Base-by-base conservation (phyloP, 2,113 vertebrate species). In the Aldabrachelys gigantea region DNA sequence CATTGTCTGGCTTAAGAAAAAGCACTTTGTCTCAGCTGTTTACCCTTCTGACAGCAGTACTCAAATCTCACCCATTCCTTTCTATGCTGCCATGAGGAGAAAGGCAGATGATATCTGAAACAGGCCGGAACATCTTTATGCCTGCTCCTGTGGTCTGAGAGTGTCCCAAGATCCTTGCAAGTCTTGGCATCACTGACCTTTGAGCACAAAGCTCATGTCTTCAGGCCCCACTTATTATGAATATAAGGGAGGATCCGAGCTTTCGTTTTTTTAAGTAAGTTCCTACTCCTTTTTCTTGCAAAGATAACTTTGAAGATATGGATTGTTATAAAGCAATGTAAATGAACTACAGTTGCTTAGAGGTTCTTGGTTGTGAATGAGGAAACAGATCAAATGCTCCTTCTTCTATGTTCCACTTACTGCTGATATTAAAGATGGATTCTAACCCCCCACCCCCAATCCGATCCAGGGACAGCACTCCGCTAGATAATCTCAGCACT, bases 181-280 rank as follows among this genome's bases (percentile, higher is more conserved):
- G 92, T 89, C 2, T 85, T 0, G 0, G 50, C 47, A 57, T 0
- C 76, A 17, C 25, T 6, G 81, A 52, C 19, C n/a, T n/a, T 49
- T 82, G n/a, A n/a, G 24, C 24, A 53, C 78, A 27, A 5, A 81
- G 21, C 59, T 10, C 1, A 5, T 19, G 38, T 50, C n/a, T 38
- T 14, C 5, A 27, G 52, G 47, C 19, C 19, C 5, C 4, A 44
- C 44, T 80, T 62, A 59, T 27, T 79, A 31, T 22, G 16, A 80
- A 80, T 56, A 31, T 35, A 38, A 90, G 90, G 84, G 84, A 87
- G 3, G 81, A 82, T 1, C 2, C 54, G 50, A 4, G 22, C 0
- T 41, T 38, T 81, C 84, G 72, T 89, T 86, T 65, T 50, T 75
- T 80, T 69, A 89, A 54, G 62, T 85, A 49, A 3, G 2, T 50